Evolutionary conservation across 2,888 invertebrate genomes (phyloP).

Genomic region (Caenorhabditis zanzibari): DNA sequence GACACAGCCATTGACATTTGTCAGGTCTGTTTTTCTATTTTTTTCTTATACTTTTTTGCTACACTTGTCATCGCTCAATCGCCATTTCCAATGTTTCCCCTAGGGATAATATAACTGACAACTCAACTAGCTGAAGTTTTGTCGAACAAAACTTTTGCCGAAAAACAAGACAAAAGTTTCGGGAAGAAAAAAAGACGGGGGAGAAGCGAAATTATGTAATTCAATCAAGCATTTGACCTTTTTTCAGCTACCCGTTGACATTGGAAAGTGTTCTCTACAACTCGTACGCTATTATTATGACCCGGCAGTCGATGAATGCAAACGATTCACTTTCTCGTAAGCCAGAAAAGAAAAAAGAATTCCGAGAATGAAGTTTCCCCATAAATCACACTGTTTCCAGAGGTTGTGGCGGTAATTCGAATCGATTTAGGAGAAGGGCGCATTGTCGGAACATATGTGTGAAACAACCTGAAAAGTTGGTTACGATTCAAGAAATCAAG

Average conservation of each 20-base stretch:
- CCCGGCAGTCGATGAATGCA: slow-evolving; percentile 74
- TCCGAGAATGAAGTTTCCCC: slow-evolving; percentile 7
- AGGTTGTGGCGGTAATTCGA: slow-evolving; percentile 77
- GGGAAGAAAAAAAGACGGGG: background rate
- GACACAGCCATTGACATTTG: slow-evolving; percentile 69
- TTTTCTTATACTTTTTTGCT: slow-evolving; percentile 32
- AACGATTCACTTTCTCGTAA: slow-evolving; percentile 80
- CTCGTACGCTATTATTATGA: slow-evolving; percentile 81
- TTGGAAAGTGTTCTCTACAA: slow-evolving; percentile 78
- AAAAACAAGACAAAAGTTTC: slow-evolving; percentile 18
- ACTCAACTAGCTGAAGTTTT: slow-evolving; percentile 52
- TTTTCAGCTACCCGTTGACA: slow-evolving; percentile 74
- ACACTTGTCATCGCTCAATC: slow-evolving; percentile 58
- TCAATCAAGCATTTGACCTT: slow-evolving; percentile 26
- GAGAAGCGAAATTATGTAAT: slow-evolving; percentile 21
- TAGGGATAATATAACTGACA: slow-evolving; percentile 23
- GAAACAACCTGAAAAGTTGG: slow-evolving; percentile 47
- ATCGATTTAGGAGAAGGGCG: slow-evolving; percentile 73
- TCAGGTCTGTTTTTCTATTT: slow-evolving; percentile 52
- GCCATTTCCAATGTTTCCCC: slow-evolving; percentile 19
- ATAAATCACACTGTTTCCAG: slow-evolving; percentile 63
- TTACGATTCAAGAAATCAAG: slow-evolving; percentile 35
- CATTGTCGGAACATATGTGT: slow-evolving; percentile 76
- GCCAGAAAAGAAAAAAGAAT: slow-evolving; percentile 16
- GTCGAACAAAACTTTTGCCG: slow-evolving; percentile 35